Base-by-base conservation (phyloP, 1,140 invertebrate genomes). In the Helicoverpa zea region DNA sequence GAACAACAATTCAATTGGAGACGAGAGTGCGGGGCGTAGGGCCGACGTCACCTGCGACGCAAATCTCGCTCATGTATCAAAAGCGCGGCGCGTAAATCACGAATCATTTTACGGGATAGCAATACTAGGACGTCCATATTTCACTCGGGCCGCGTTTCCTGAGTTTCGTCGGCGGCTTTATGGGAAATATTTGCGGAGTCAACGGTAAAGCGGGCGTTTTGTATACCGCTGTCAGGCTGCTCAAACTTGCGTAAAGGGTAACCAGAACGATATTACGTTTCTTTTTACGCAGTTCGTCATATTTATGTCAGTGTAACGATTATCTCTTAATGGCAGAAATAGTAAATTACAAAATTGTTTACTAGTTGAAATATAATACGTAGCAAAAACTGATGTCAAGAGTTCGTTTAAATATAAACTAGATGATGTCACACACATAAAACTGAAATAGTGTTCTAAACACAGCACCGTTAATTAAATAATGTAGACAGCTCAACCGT, bases 51-150 rank as follows among this genome's bases (percentile, higher is more conserved):
- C 87, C 88, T 90, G 87, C 75, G 86, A 82, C 86, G 72, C 84
- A 85, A 86, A 85, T 89, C 83, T 82, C 66, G 82, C 81, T 81
- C 80, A 75, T 87, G 87, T 88, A 87, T 89, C 87, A 91, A 89
- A 88, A 84, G 83, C 87, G 77, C 75, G 78, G 81, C 80, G 81
- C 85, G 84, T 91, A 90, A 89, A 92, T 91, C 91, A 89, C 87
- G 84, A 89, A 91, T 89, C 87, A 90, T 92, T 90, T 89, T 87
- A 86, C 88, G 72, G 80, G 84, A 89, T 82, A 81, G 87, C 83
- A 86, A 88, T 87, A 88, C 81, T 78, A 81, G 81, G 86, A 81
- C 83, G 66, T 82, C 86, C 86, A 88, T 92, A 90, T 87, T 88
- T 91, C 88, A 89, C 77, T 83, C 77, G 84, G 51, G 83, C 64